A percentile compares a stretch with the other conserved stretches of the same genome.
Evolutionary conservation across 1,140 invertebrate species (phyloP).

Genomic region (Cyphomyrmex costatus): DNA sequence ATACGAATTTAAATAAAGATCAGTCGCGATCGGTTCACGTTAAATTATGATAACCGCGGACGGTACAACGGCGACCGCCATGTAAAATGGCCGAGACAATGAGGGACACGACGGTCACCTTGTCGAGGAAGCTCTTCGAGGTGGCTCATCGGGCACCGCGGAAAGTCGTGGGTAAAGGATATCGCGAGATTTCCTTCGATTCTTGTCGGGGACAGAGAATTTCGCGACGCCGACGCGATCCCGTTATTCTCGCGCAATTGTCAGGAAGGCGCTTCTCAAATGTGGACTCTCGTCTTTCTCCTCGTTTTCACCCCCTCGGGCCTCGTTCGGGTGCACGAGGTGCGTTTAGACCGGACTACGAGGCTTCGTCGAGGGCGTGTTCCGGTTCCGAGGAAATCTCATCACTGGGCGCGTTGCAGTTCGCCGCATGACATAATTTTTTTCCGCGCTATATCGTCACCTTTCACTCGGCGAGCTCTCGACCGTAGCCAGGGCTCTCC

Average conservation of each 20-base stretch:
- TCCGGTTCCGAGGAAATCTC: neutral
- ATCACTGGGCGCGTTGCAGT: neutral
- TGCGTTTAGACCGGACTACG: too few species aligned
- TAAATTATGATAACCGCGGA: neutral
- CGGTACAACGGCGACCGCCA: slow-evolving; percentile 63
- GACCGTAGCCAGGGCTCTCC: neutral
- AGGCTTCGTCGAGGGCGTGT: neutral
- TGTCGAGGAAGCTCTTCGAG: too few species aligned
- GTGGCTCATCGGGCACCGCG: too few species aligned
- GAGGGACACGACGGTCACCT: slow-evolving; percentile 7
- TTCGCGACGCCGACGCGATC: too few species aligned
- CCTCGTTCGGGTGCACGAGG: too few species aligned
- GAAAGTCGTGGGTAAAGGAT: neutral
- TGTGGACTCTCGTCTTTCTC: too few species aligned
- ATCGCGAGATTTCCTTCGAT: neutral
- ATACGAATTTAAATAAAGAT: neutral
- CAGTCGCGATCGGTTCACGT: neutral
- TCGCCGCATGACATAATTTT: slow-evolving; percentile 45
- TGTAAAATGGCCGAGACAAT: slow-evolving; percentile 81
- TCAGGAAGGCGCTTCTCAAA: too few species aligned
- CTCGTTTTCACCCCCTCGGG: neutral
- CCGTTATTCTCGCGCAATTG: too few species aligned
- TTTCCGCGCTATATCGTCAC: slow-evolving; percentile 28
- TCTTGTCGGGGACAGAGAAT: too few species aligned
- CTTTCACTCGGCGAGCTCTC: slow-evolving; percentile 40